Evolutionary conservation across 2,113 vertebrate genomes (phyloP).

Genomic region (Columba livia): DNA sequence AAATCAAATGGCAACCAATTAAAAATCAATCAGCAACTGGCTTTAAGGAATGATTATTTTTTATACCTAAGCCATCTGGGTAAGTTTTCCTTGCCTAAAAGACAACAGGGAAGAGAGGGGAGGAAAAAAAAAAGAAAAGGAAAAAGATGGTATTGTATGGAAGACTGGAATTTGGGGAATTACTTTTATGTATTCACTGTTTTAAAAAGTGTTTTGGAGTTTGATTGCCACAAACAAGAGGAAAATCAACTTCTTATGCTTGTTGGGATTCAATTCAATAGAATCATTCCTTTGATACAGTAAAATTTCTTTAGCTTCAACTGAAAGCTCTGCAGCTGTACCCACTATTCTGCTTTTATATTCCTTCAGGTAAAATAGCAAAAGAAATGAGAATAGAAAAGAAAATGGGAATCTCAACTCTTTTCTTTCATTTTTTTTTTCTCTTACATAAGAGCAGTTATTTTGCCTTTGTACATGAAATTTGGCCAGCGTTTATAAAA

Average conservation of each 20-base stretch:
- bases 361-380: background rate
- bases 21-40: background rate
- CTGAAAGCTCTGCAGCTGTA: background rate
- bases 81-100: background rate
- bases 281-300: background rate
- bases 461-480: background rate
- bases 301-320: background rate
- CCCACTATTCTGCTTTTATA: background rate
- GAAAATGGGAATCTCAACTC: background rate
- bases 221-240: background rate
- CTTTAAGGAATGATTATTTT: background rate
- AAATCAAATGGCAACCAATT: background rate
- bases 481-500: background rate
- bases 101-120: background rate
- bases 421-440: background rate
- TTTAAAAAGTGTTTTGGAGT: background rate
- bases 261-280: background rate
- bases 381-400: background rate
- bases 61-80: background rate
- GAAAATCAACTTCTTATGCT: background rate
- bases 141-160: background rate
- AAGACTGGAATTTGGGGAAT: background rate
- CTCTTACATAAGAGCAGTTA: background rate
- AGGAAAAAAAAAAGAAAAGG: background rate
- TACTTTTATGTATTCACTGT: background rate